These are phyloP conservation scores for Sisyra nigra DNA, from an alignment of 2,888 invertebrate species.

Conservation along the genomic window DNA sequence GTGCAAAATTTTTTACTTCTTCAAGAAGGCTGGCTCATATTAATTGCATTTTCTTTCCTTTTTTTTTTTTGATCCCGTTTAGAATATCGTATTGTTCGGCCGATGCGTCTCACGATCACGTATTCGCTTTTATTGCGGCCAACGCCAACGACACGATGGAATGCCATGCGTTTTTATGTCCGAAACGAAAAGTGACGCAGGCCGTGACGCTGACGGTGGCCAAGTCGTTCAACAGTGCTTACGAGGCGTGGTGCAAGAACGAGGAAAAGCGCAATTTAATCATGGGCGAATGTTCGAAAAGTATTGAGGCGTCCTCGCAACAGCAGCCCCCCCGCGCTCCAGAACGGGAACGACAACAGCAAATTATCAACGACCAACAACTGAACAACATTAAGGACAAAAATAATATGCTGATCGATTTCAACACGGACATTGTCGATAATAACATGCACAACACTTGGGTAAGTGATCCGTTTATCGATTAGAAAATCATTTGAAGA, in stretches of 20 bases:
- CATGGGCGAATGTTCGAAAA: slow-evolving; percentile 7
- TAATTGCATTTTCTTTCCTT: no score
- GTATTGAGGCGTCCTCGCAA: slow-evolving; percentile 2
- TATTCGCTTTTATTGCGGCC: slow-evolving; percentile 69
- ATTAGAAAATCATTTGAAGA: not conserved
- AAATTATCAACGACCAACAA: not conserved
- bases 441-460: slow-evolving; percentile 5
- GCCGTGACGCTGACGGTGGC: slow-evolving; percentile 70
- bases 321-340: not conserved
- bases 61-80: slow-evolving; percentile 21
- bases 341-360: not conserved
- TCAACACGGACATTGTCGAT: slow-evolving; percentile 5
- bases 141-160: slow-evolving; percentile 61
- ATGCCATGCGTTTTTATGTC: slow-evolving; percentile 75
- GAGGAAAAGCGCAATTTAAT: slow-evolving; percentile 6
- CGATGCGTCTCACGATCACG: slow-evolving; percentile 66
- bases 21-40: no score
- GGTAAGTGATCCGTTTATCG: slow-evolving; percentile 3
- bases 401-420: slow-evolving; percentile 6
- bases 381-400: slow-evolving; percentile 2
- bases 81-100: slow-evolving; percentile 87
- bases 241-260: slow-evolving; percentile 24
- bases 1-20: no score
- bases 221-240: slow-evolving; percentile 69
- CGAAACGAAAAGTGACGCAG: slow-evolving; percentile 65